Base-by-base conservation (phyloP, 2,113 vertebrate species). In the Tiliqua scincoides region DNA sequence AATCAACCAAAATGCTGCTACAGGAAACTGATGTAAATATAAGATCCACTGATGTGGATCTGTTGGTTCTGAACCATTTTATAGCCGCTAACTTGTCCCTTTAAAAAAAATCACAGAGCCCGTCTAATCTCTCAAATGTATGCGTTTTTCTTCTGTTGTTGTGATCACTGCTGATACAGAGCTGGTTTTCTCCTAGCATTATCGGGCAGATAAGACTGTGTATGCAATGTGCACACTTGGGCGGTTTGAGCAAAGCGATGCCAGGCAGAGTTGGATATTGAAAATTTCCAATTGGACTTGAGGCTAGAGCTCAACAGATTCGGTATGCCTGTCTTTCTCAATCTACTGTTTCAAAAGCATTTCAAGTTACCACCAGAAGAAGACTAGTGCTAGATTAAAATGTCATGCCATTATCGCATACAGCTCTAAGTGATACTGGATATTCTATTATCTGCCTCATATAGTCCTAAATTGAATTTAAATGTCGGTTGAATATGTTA, bases 381-480 rank as follows among this genome's bases (percentile, higher is more conserved):
- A 70, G 75, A 15, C 32, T 79, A 70, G 52, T 70, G 63, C 59
- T 70, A 71, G 75, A 70, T 85, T 79, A 85, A 79, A 85, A 78
- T 79, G 52, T 78, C 63, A 71, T 77, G 52, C 35, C 32, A 70
- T 43, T 85, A 59, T 85, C 75, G 20, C 52, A 71, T 52, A 32
- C 40, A 72, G 23, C 54, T 77, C 74, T 78, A 87, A 83, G 57
- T 87, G 57, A 70, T 43, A 67, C 15, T 40, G 63, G 32, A 70
- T 68, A 77, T 77, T 82, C 37, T 83, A 83, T 83, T 82, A 48
- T 83, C 32, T 76, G 61, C 80, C 30, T 87, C 62, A 62, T 76
- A 40, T 87, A 82, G 37, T 82, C 32, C 63, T 70, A 83, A 78
- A 83, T 72, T 78, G 57, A 77, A 87, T 83, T 72, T 71, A 63